phyloP scores from a whole-genome alignment of 2,797 vertebrate genomes.

The Geotrypetes seraphini region DNA sequence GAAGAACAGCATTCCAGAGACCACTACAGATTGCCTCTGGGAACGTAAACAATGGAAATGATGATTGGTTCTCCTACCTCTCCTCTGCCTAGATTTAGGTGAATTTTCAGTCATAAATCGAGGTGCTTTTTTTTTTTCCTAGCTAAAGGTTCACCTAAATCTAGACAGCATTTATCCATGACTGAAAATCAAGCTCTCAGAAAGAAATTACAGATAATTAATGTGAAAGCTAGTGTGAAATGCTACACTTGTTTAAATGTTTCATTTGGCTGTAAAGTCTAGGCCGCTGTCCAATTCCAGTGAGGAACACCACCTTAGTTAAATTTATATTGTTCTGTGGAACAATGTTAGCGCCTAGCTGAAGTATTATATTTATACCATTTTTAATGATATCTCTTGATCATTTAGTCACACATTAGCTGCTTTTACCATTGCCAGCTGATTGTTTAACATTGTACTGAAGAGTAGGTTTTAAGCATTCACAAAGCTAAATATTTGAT shows the following conservation, averaged over 20 bases:
- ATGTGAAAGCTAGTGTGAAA: slow-evolving; percentile 28
- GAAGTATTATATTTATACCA: slow-evolving; percentile 28
- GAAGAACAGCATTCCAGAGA: too few species aligned
- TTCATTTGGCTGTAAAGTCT: slow-evolving; percentile 45
- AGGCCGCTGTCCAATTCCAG: slow-evolving; percentile 39
- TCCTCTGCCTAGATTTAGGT: too few species aligned
- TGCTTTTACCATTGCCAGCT: slow-evolving; percentile 18
- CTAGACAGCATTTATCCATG: too few species aligned
- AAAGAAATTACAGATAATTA: slow-evolving; percentile 25
- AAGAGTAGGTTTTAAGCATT: slow-evolving; percentile 1
- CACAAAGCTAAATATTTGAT: slow-evolving; percentile 12
- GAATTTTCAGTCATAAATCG: too few species aligned
- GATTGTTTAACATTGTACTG: slow-evolving; percentile 22
- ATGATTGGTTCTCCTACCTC: too few species aligned
- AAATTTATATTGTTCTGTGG: slow-evolving; percentile 41
- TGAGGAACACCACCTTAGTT: slow-evolving; percentile 44
- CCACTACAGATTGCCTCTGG: too few species aligned
- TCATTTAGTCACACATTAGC: slow-evolving; percentile 25
- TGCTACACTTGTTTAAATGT: slow-evolving; percentile 25
- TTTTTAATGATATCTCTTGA: slow-evolving; percentile 27
- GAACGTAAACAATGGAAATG: too few species aligned
- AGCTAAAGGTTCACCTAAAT: too few species aligned
- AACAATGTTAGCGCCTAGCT: slow-evolving; percentile 33
- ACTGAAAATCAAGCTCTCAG: too few species aligned
- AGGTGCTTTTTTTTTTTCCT: too few species aligned